Conservation (phyloP, 2,888 invertebrate species). For the Diogma glabrata region DNA sequence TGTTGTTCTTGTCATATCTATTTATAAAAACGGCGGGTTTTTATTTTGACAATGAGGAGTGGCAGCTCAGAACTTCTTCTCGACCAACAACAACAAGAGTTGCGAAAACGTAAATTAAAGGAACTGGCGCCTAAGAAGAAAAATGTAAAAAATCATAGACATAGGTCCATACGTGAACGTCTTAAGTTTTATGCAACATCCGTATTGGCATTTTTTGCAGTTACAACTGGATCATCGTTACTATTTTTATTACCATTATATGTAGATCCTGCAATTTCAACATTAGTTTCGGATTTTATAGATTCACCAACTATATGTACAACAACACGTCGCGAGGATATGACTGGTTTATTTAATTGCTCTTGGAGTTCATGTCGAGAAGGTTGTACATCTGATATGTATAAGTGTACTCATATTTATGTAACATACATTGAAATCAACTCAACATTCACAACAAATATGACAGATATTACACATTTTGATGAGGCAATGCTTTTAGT, state of each 20-base stretch:
- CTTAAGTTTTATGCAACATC: conserved; percentile 60
- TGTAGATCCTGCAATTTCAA: conserved; percentile 80
- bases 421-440: conserved; percentile 41
- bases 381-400: conserved; percentile 75
- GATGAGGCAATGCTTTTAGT: conserved; percentile 54
- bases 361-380: conserved; percentile 86
- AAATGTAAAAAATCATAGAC: conserved; percentile 34
- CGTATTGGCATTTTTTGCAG: conserved; percentile 55
- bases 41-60: conserved; percentile 47
- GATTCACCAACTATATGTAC: conserved; percentile 75
- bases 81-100: conserved; percentile 61
- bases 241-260: conserved; percentile 62
- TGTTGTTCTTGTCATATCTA: conserved; percentile 17
- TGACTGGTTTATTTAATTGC: conserved; percentile 76
- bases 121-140: conserved; percentile 44
- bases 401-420: conserved; percentile 53
- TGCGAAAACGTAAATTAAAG: conserved; percentile 50
- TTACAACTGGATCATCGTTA: conserved; percentile 58
- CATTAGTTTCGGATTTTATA: conserved; percentile 76
- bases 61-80: conserved; percentile 67
- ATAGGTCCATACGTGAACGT: conserved; percentile 50
- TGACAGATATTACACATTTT: conserved; percentile 33
- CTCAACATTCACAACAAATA: conserved; percentile 30
- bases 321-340: conserved; percentile 69
- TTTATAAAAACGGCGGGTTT: background rate